Evolutionary conservation across 2,797 vertebrate species (phyloP).

Genomic region (Rhynchonycteris naso): DNA sequence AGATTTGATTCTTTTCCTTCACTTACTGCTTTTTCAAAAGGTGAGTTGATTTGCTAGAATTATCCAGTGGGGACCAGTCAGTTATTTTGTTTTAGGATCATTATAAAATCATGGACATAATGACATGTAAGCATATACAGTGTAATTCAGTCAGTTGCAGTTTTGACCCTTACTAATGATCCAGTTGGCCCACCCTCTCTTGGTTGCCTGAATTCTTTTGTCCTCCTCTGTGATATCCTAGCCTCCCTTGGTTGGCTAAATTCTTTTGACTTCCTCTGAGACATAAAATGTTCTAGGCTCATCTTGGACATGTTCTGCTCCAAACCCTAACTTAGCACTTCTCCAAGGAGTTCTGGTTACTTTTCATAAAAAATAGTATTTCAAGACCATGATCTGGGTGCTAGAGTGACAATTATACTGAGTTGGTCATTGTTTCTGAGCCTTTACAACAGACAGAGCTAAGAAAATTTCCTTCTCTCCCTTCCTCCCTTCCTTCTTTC

Average conservation of each 20-base stretch:
- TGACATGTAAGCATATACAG: not conserved
- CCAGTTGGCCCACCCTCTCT: not conserved
- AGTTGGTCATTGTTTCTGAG: constrained; percentile 2
- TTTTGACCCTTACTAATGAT: not conserved
- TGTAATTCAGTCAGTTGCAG: not conserved
- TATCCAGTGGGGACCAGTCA: not conserved
- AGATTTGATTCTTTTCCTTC: constrained; percentile 16
- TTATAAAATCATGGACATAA: not conserved
- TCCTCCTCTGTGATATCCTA: not conserved
- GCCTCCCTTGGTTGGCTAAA: no score
- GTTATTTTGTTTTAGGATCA: not conserved
- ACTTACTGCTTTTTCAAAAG: not conserved
- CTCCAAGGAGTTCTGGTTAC: not conserved
- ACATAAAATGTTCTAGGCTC: not conserved
- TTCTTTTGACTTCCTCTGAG: no score
- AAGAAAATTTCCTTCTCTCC: not conserved
- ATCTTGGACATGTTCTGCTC: not conserved
- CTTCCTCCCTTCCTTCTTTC: no score
- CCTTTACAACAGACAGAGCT: not conserved
- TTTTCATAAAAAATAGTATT: not conserved
- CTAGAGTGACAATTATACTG: not conserved
- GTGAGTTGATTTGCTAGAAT: not conserved
- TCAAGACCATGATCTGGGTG: not conserved
- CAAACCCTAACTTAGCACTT: not conserved
- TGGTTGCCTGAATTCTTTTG: not conserved